Percentiles rank a stretch among this genome's conserved stretches.
These are phyloP conservation scores for Onychomys torridus DNA, from an alignment of 2,797 vertebrate species.

Conservation along the genomic window DNA sequence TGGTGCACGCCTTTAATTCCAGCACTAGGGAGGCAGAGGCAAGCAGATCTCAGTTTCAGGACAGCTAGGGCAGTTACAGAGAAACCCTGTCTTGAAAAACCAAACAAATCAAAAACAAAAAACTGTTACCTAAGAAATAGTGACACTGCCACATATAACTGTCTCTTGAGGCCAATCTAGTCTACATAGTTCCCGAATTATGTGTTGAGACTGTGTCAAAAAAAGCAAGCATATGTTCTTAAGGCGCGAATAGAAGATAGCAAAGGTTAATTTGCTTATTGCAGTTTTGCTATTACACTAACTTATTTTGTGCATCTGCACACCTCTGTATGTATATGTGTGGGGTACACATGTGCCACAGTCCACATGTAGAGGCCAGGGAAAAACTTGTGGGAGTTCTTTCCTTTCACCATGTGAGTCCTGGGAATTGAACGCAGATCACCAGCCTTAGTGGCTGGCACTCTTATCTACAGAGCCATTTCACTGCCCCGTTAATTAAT, in stretches of 20 bases:
- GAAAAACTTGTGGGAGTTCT: background rate
- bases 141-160: background rate
- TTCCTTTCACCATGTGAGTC: background rate
- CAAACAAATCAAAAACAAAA: background rate
- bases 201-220: background rate
- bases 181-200: background rate
- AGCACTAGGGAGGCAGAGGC: background rate
- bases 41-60: background rate
- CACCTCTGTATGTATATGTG: background rate
- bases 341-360: background rate
- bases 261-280: constrained; percentile 58
- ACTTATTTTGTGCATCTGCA: background rate
- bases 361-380: background rate
- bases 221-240: background rate
- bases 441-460: background rate
- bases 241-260: constrained; percentile 32
- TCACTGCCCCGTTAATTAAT: constrained; percentile 13
- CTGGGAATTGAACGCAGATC: background rate
- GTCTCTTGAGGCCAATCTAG: background rate
- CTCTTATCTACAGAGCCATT: background rate
- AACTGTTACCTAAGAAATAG: background rate
- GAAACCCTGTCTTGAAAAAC: too few species aligned
- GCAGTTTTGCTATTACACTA: constrained; percentile 15
- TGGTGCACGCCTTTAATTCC: background rate
- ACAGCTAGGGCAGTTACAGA: too few species aligned